A percentile compares a stretch with the other conserved stretches of the same genome.
phyloP scores from a whole-genome alignment of 64 coral and sea anemone species.

The Pachyseris speciosa region DNA sequence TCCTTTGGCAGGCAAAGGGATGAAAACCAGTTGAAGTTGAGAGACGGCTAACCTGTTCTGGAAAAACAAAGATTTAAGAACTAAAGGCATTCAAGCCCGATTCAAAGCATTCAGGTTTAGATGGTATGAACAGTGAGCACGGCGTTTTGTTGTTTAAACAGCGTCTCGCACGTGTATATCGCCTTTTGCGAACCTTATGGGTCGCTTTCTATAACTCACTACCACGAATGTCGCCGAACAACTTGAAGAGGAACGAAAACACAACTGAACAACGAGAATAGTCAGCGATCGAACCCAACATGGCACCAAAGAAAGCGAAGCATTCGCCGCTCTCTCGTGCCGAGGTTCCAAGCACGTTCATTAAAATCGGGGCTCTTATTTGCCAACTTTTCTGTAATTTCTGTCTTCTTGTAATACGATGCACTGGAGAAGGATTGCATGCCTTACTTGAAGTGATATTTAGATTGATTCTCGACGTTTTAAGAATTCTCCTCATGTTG shows the following conservation, averaged over 20 bases:
- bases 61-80: too few relatives aligned
- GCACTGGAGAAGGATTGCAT: not conserved
- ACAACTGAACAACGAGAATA: not conserved
- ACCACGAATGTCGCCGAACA: not conserved
- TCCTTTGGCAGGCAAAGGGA: too few relatives aligned
- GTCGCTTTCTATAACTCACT: too few relatives aligned
- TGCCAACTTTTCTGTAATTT: not conserved
- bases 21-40: too few relatives aligned
- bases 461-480: not conserved
- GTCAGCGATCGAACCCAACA: not conserved
- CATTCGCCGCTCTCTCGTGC: not conserved
- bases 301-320: slow-evolving; percentile 6
- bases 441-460: not conserved
- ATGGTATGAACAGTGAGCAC: too few relatives aligned
- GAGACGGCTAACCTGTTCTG: too few relatives aligned
- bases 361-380: not conserved
- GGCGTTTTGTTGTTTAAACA: too few relatives aligned
- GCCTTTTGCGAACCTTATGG: too few relatives aligned
- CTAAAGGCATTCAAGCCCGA: too few relatives aligned
- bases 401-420: not conserved
- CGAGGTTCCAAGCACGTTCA: too few relatives aligned
- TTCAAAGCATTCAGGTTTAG: too few relatives aligned
- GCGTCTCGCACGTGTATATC: too few relatives aligned
- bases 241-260: not conserved
- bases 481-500: slow-evolving; percentile 1